A percentile compares a stretch with the other conserved stretches of the same genome.
These are phyloP conservation scores for Solenopsis invicta DNA, from an alignment of 1,140 invertebrate species.

Conservation along the genomic window DNA sequence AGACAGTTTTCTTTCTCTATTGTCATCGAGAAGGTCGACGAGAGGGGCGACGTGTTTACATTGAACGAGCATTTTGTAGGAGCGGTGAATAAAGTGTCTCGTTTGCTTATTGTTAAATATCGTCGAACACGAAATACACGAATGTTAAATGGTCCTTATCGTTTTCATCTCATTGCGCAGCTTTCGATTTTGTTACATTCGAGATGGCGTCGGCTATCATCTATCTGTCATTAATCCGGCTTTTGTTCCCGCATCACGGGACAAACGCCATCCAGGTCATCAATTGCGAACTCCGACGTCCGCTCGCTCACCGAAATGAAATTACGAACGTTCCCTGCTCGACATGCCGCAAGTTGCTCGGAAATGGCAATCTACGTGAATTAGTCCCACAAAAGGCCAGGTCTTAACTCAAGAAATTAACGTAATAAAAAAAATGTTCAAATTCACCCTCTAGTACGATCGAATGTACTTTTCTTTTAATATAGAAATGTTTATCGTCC, in stretches of 20 bases:
- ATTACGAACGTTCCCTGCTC: slow-evolving; percentile 49
- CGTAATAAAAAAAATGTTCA: neutral
- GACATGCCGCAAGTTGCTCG: slow-evolving; percentile 27
- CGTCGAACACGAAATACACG: neutral
- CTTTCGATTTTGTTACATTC: slow-evolving; percentile 25
- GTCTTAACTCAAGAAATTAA: slow-evolving; percentile 21
- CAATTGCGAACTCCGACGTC: slow-evolving; percentile 25
- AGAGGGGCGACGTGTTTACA: slow-evolving; percentile 24
- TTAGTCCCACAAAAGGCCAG: neutral
- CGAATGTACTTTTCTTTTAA: neutral
- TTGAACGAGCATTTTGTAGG: neutral
- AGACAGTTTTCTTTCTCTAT: slow-evolving; percentile 5
- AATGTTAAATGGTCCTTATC: neutral
- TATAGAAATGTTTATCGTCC: neutral
- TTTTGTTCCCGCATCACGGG: slow-evolving; percentile 41
- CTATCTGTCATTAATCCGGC: slow-evolving; percentile 54
- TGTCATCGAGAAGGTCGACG: neutral
- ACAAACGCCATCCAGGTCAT: slow-evolving; percentile 39
- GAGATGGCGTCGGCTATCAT: neutral
- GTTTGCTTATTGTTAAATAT: neutral
- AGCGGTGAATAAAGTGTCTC: neutral
- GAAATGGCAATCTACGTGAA: slow-evolving; percentile 34
- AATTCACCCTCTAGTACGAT: neutral
- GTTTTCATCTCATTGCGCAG: neutral
- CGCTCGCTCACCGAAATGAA: slow-evolving; percentile 42